phyloP scores from a whole-genome alignment of 2,113 vertebrate genomes.

The Nothobranchius kuhntae region DNA sequence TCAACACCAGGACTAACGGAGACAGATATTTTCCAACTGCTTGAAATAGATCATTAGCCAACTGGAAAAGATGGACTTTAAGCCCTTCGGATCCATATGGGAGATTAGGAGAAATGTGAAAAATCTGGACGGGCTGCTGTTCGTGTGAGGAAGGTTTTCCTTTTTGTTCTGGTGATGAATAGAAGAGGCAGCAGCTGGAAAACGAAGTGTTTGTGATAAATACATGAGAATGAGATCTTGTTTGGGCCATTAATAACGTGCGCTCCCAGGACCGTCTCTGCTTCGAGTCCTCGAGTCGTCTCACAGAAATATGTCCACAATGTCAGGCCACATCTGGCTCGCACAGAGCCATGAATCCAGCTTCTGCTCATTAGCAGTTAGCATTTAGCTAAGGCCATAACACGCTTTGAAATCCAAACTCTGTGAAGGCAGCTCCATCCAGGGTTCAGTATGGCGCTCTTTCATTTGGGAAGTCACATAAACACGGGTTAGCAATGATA shows the following conservation, averaged over 20 bases:
- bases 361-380: not conserved
- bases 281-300: slow-evolving; percentile 38
- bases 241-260: slow-evolving; percentile 37
- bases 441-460: no score
- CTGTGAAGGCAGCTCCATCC: no score
- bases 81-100: slow-evolving; percentile 55
- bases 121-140: slow-evolving; percentile 32
- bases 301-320: slow-evolving; percentile 30
- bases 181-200: slow-evolving; percentile 44
- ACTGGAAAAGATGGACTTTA: slow-evolving; percentile 68
- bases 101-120: slow-evolving; percentile 52
- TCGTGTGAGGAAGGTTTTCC: slow-evolving; percentile 2
- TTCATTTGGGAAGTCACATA: no score
- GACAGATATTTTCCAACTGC: slow-evolving; percentile 72
- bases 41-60: slow-evolving; percentile 77
- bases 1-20: slow-evolving; percentile 69
- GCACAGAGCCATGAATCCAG: slow-evolving; percentile 32
- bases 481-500: no score
- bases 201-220: slow-evolving; percentile 49
- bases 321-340: slow-evolving; percentile 38
- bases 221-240: slow-evolving; percentile 53
- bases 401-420: no score
- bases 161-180: slow-evolving; percentile 23
- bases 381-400: no score
- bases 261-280: slow-evolving; percentile 34